These are phyloP conservation scores for Platyscapa corneri DNA, from an alignment of 1,140 invertebrate species.

Conservation along the genomic window DNA sequence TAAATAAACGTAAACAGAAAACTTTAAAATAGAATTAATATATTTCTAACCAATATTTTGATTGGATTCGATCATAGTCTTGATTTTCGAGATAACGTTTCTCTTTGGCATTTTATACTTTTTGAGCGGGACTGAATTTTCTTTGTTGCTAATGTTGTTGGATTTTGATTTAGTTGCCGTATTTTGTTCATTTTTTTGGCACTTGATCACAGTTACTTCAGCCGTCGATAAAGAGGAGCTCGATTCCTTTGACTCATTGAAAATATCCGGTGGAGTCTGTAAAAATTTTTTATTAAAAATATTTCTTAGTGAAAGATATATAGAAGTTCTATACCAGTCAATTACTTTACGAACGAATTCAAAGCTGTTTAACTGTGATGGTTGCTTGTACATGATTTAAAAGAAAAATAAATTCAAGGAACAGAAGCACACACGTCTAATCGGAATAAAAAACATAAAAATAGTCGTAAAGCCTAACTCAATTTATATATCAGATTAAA, in stretches of 20 bases:
- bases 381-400: background rate
- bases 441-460: background rate
- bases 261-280: constrained; percentile 47
- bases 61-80: constrained; percentile 79
- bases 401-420: background rate
- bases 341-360: too few species aligned
- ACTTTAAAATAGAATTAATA: background rate
- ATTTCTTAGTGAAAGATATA: too few species aligned
- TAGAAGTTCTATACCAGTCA: too few species aligned
- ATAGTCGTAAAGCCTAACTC: background rate
- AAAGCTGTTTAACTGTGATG: too few species aligned
- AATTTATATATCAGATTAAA: background rate
- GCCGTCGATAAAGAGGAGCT: constrained; percentile 52
- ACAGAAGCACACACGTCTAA: background rate
- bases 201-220: constrained; percentile 71
- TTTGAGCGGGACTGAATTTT: constrained; percentile 73
- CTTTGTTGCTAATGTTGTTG: constrained; percentile 55
- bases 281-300: constrained; percentile 8
- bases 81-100: constrained; percentile 83
- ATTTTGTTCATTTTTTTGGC: constrained; percentile 66
- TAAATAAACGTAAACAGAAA: background rate
- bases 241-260: constrained; percentile 57
- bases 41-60: constrained; percentile 60
- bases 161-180: constrained; percentile 47
- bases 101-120: constrained; percentile 86